Percentiles rank a stretch among this genome's conserved stretches.
Evolutionary conservation across 2,888 invertebrate genomes (phyloP).

Genomic region (Drosophila nr. perissopoda): DNA sequence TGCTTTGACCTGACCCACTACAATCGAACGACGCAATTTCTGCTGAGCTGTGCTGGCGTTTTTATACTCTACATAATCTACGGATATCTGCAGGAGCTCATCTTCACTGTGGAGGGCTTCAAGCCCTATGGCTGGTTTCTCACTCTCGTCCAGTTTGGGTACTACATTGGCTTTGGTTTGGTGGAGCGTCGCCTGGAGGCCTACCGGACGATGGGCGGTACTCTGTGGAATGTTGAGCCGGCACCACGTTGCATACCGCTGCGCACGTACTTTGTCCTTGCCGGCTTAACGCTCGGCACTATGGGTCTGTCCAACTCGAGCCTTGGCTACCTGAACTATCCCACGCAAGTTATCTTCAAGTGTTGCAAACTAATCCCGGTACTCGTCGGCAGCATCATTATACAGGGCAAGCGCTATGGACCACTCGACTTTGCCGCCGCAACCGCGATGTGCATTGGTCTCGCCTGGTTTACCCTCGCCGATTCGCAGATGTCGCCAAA

Average conservation of each 20-base stretch:
- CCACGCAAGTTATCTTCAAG: conserved; percentile 98
- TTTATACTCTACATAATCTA: conserved; percentile 95
- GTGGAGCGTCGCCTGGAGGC: conserved; percentile 88
- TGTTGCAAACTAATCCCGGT: conserved; percentile 99
- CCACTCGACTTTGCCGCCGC: conserved; percentile 94
- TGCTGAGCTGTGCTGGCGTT: conserved; percentile 91
- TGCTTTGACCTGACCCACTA: conserved; percentile 90
- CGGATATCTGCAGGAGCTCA: conserved; percentile 96
- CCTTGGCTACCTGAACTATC: conserved; percentile 97
- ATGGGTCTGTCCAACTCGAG: conserved; percentile 98
- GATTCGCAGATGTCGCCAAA: conserved; percentile 91
- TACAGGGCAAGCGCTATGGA: conserved; percentile 94
- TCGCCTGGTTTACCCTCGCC: conserved; percentile 95
- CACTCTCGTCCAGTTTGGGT: conserved; percentile 95
- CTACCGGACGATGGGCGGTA: conserved; percentile 55
- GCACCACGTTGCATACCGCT: conserved; percentile 92
- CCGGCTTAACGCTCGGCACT: conserved; percentile 95
- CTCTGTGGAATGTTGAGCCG: conserved; percentile 81
- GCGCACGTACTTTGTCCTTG: conserved; percentile 91
- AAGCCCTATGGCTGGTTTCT: conserved; percentile 96
- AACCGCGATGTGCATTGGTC: conserved; percentile 93
- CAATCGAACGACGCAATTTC: conserved; percentile 88
- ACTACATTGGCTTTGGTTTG: conserved; percentile 92
- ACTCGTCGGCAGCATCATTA: conserved; percentile 95
- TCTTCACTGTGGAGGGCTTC: conserved; percentile 95